Evolutionary conservation across 2,888 invertebrate genomes (phyloP), one percentile per base, ranked within the genome.

Genomic region (Noctua janthe): DNA sequence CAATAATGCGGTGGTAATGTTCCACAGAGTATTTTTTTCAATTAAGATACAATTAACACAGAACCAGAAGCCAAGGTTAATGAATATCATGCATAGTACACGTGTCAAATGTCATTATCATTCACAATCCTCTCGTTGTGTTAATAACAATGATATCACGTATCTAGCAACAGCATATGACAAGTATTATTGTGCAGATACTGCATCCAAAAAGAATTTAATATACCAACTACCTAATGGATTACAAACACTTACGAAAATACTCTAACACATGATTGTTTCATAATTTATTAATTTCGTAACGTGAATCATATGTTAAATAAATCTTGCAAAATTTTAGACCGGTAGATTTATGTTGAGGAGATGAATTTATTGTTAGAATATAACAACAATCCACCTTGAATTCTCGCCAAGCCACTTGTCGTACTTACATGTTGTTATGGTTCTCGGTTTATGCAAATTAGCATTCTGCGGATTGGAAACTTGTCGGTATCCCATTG

Each of bases 361-460:
- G 77, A 88, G 72, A 83, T 85, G 76, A 82, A 76, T 84, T 77
- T 83, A 83, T 87, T 85, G 83, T 88, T 84, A 73, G 80, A 82
- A 75, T 83, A 83, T 81, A 84, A 89, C 81, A 85, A 80, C 81
- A 80, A 87, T 81, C 81, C 82, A 87, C 84, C 87, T 93, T 91
- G 91, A 91, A 90, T 89, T 82, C 87, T 91, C 80, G 91, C 90
- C 90, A 90, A 90, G 87, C 84, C 88, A 90, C 89, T 91, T 89
- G 89, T 87, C 83, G 87, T 85, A 84, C 83, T 90, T 83, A 88
- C 91, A 91, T 90, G 90, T 91, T 89, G 88, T 90, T 89, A 86
- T 89, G 89, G 86, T 90, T 89, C 90, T 91, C 86, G 83, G 80
- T 90, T 90, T 91, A 93, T 93, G 92, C 90, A 92, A 93, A 94